Evolutionary conservation across 1,140 invertebrate species (phyloP), one percentile per base, ranked within the genome.

Genomic region (roundworm (Caenorhabditis elegans)): DNA sequence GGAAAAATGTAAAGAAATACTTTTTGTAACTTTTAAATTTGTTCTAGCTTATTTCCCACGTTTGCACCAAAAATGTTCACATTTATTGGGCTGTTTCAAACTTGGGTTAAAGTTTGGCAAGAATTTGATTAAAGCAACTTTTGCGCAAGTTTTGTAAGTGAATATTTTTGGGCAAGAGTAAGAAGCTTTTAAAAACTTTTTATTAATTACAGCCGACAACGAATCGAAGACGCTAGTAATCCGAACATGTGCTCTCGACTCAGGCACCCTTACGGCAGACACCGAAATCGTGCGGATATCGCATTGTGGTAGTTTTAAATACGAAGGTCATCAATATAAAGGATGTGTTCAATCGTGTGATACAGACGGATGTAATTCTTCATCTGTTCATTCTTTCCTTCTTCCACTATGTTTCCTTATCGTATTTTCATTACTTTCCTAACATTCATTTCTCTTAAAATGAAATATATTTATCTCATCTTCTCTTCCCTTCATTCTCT

Each of bases 201-300:
- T 28, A 4, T 8, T 19, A 53, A 8, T 77, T 87, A 80, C 49
- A 88, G 86, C 82, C 83, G 88, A 90, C 82, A 86, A 90, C 79
- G 87, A 88, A 31, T 82, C 86, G 47, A 80, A 90, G 78, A 88
- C 86, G 28, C 83, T 91, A 84, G 86, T 90, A 22, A 89, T 92
- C 31, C 86, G 92, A 28, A 90, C 90, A 75, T 92, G 92, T 87
- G 91, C 92, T 24, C 89, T 92, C 82, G 92, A 92, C 85, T 91
- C 91, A 36, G 90, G 90, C 15, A 90, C 90, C 8, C 85, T 91
- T 36, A 91, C 90, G 36, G 85, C 90, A 76, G 90, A 91, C 86
- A 91, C 90, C 8, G 86, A 91, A 85, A 87, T 91, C 75, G 90
- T 90, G 28, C 83, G 90, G 82, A 90, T 91, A 85, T 89, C 87